phyloP scores from a whole-genome alignment of 1,140 invertebrate genomes.

The Tetraneura akinire region DNA sequence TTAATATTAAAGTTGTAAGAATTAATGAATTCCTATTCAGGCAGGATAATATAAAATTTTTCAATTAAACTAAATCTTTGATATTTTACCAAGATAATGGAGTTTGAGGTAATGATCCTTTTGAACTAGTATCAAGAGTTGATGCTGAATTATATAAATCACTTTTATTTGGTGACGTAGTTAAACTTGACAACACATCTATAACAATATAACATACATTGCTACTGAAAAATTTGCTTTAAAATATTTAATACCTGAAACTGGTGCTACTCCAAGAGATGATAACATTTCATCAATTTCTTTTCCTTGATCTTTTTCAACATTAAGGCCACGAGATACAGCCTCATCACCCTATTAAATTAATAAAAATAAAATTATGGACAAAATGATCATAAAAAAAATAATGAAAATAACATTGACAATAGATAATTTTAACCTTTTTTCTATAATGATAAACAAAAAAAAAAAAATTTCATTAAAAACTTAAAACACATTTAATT shows the following conservation, averaged over 20 bases:
- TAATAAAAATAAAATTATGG: slow-evolving; percentile 50
- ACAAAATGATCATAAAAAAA: no score
- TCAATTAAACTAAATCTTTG: background rate
- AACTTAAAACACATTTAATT: no score
- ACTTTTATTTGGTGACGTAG: slow-evolving; percentile 44
- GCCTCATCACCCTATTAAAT: slow-evolving; percentile 71
- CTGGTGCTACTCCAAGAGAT: slow-evolving; percentile 79
- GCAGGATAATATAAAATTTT: no score
- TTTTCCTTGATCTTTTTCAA: slow-evolving; percentile 69
- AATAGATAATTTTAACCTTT: no score
- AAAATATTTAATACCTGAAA: slow-evolving; percentile 70
- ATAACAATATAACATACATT: background rate
- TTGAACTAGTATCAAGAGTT: slow-evolving; percentile 40
- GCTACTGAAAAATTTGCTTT: background rate
- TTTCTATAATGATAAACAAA: no score
- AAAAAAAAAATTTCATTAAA: no score
- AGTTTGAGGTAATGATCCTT: slow-evolving; percentile 45
- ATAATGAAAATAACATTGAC: no score
- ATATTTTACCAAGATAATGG: slow-evolving; percentile 30
- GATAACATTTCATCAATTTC: slow-evolving; percentile 84
- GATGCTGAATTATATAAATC: slow-evolving; percentile 42
- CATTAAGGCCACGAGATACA: slow-evolving; percentile 65
- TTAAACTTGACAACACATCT: slow-evolving; percentile 47
- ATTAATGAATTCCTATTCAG: no score
- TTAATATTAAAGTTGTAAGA: no score